Base-by-base conservation (phyloP, 2,888 invertebrate genomes). In the Lingula anatina region DNA sequence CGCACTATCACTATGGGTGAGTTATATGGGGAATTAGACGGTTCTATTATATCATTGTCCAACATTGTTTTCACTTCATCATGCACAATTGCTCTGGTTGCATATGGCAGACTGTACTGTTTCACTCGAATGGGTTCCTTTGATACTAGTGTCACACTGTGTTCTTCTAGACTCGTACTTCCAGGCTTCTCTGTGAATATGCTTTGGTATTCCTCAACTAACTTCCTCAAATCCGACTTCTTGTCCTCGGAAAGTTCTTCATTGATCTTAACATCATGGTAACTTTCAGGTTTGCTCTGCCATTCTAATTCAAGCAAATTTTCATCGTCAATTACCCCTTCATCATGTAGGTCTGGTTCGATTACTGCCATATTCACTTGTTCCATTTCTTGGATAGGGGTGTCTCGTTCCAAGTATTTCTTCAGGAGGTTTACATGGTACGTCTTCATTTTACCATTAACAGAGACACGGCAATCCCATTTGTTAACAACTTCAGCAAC, bases 1-100 rank as follows among this genome's bases (percentile, higher is more conserved):
- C 47, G 53, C 15, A 55, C 53, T 7, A 57, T 24, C 1, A 60
- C 51, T 12, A 54, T 35, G 28, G 60, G 58, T 5, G 57, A 51
- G 23, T 49, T 46, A 47, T 55, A 62, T 27, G 54, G 50, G 38
- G 48, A 36, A 7, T 24, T 18, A 5, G 46, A 18, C 2, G 12
- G 37, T 20, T 39, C 41, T 28, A 54, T 56, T 2, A 56, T 45
- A 4, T 49, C 54, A 39, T 44, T 28, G 43, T 50, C 43, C n/a
- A 49, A 9, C 54, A 56, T 54, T n/a, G 35, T n/a, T 12, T 49
- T 21, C 5, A 54, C 36, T 18, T 55, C 51, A 26, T 39, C 18
- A 37, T 9, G n/a, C n/a, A n/a, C n/a, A n/a, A n/a, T n/a, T n/a
- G n/a, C n/a, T n/a, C n/a, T n/a, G n/a, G 18, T 15, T 18, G 23